Evolutionary conservation across 2,888 invertebrate genomes (phyloP).

Genomic region (Eilema caniola): DNA sequence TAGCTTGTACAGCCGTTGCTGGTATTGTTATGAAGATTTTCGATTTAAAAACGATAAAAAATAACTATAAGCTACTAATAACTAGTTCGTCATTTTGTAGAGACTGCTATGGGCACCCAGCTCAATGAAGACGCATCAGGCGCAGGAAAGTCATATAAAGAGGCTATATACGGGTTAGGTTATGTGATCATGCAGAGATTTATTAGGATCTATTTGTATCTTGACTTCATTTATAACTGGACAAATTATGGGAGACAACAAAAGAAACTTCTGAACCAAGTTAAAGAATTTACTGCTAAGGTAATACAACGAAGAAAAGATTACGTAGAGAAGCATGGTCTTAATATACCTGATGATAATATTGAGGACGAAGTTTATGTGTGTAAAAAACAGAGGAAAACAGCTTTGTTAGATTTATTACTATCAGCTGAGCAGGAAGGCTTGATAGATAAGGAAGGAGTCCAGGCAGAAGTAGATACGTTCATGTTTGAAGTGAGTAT

Average conservation of each 20-base stretch:
- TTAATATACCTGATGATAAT: constrained; percentile 14
- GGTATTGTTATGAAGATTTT: no score
- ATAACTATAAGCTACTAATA: neutral
- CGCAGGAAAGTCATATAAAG: constrained; percentile 85
- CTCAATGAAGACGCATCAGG: constrained; percentile 76
- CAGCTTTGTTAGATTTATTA: constrained; percentile 85
- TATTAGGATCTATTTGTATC: constrained; percentile 86
- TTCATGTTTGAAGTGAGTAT: constrained; percentile 87
- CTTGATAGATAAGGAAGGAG: constrained; percentile 80
- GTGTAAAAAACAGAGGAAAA: constrained; percentile 74
- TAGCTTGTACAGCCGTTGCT: no score
- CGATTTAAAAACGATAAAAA: no score
- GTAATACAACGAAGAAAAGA: constrained; percentile 74
- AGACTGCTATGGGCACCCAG: constrained; percentile 91
- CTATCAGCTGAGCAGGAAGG: constrained; percentile 79
- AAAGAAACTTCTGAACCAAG: constrained; percentile 63
- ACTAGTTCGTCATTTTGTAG: constrained; percentile 61
- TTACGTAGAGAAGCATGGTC: constrained; percentile 46
- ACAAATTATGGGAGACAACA: constrained; percentile 83
- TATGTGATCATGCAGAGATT: constrained; percentile 69
- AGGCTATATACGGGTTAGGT: constrained; percentile 84
- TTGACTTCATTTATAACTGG: constrained; percentile 84
- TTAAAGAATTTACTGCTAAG: constrained; percentile 69
- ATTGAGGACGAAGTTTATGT: constrained; percentile 74
- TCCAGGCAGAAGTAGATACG: constrained; percentile 88